Conservation (phyloP, 2,888 invertebrate genomes). For the Drosophila kanekoi region DNA sequence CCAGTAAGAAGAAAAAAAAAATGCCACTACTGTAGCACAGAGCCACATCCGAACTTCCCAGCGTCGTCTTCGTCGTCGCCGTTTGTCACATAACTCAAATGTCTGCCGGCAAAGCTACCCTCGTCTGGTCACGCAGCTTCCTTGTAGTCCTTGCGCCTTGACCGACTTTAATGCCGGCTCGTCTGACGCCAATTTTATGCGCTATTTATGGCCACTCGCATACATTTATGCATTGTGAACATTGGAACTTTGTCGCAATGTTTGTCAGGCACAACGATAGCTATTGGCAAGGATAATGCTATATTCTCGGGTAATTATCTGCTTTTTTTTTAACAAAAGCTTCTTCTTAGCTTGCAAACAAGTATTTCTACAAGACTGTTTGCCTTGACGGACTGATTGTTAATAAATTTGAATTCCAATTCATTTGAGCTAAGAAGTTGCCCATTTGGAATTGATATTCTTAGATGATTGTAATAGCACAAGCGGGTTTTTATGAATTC, state of each 20-base stretch:
- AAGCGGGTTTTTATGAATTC: no score
- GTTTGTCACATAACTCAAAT: slow-evolving; percentile 80
- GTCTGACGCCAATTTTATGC: slow-evolving; percentile 83
- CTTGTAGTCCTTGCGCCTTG: slow-evolving; percentile 58
- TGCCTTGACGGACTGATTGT: neutral
- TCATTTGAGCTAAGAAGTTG: no score
- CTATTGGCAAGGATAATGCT: neutral
- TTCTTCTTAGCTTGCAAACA: neutral
- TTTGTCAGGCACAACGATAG: slow-evolving; percentile 1
- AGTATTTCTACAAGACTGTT: neutral
- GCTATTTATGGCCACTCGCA: slow-evolving; percentile 37
- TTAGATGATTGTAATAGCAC: no score
- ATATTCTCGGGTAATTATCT: neutral
- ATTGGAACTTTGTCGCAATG: slow-evolving; percentile 15
- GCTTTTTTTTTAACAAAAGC: neutral
- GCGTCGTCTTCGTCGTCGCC: slow-evolving; percentile 32
- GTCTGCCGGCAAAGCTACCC: slow-evolving; percentile 75
- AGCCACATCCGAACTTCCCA: slow-evolving; percentile 13
- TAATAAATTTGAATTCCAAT: no score
- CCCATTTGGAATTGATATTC: no score
- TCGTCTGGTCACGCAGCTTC: slow-evolving; percentile 73
- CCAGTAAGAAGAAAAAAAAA: slow-evolving; percentile 51
- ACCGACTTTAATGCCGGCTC: slow-evolving; percentile 77
- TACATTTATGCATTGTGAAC: slow-evolving; percentile 5
- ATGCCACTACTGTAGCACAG: slow-evolving; percentile 60